These are phyloP conservation scores for Rotaria socialis DNA, from an alignment of 2,888 invertebrate species.

Conservation along the genomic window DNA sequence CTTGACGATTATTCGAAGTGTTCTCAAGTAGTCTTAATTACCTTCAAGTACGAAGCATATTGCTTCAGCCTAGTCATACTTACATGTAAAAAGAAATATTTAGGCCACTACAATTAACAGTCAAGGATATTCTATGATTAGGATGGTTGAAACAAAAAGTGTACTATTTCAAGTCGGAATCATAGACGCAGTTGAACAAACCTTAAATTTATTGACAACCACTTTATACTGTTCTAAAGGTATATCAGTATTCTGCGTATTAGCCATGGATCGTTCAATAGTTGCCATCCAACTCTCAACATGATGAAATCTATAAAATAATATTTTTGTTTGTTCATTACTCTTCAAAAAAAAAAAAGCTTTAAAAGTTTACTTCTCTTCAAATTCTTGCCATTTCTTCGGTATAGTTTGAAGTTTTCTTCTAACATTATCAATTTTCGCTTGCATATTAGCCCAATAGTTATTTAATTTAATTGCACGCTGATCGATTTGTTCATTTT, in stretches of 20 bases:
- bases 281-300: not conserved
- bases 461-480: conserved; percentile 1
- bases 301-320: conserved; percentile 12
- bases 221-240: conserved; percentile 21
- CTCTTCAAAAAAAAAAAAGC: too few species aligned
- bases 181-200: not conserved
- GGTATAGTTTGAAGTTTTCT: conserved; percentile 22
- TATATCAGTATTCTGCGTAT: not conserved
- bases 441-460: conserved; percentile 2
- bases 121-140: too few species aligned
- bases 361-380: conserved; percentile 16
- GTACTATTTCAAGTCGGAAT: too few species aligned
- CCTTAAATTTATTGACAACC: conserved; percentile 3
- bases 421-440: conserved; percentile 22
- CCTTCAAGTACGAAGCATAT: too few species aligned
- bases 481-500: conserved; percentile 24
- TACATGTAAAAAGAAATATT: too few species aligned
- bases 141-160: too few species aligned
- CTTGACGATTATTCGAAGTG: too few species aligned
- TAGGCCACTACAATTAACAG: too few species aligned
- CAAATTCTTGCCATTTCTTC: conserved; percentile 28
- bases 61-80: too few species aligned
- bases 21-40: too few species aligned
- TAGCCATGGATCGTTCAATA: not conserved
- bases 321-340: too few species aligned